These are phyloP conservation scores for Myotis findleyi DNA, from an alignment of 2,797 vertebrate genomes.

Conservation along the genomic window DNA sequence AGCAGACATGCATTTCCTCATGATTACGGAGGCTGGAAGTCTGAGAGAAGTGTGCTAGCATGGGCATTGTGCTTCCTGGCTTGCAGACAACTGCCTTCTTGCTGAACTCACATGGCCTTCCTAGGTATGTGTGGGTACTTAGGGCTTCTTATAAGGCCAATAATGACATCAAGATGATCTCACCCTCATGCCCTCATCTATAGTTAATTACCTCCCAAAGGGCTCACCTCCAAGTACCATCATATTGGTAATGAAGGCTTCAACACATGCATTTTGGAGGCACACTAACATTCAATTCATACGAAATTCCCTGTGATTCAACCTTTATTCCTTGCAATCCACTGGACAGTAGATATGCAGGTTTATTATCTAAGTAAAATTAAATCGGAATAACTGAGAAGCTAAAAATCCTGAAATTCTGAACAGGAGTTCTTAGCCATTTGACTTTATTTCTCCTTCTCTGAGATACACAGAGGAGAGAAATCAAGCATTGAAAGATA, in stretches of 20 bases:
- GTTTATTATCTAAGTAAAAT: not conserved
- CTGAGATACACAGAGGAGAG: not conserved
- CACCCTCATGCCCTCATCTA: not conserved
- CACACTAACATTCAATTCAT: not conserved
- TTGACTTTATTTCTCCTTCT: not conserved
- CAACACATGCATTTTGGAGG: not conserved
- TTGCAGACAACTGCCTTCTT: not conserved
- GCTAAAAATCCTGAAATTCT: not conserved
- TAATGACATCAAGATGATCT: not conserved
- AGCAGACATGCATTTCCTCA: not conserved
- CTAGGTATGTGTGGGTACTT: not conserved
- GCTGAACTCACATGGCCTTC: not conserved
- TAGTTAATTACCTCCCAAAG: not conserved
- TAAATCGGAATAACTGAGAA: not conserved
- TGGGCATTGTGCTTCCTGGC: not conserved
- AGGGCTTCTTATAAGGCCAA: not conserved
- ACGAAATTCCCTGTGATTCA: not conserved
- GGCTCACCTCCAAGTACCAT: not conserved
- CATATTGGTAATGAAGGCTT: not conserved
- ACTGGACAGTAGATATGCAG: not conserved
- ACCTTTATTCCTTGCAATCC: not conserved
- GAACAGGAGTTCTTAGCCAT: not conserved
- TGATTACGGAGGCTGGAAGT: not conserved
- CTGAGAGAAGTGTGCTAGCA: not conserved
- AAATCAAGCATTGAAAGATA: not conserved